Conservation (phyloP, 1,140 invertebrate species). For the Psilanteris sp. region DNA sequence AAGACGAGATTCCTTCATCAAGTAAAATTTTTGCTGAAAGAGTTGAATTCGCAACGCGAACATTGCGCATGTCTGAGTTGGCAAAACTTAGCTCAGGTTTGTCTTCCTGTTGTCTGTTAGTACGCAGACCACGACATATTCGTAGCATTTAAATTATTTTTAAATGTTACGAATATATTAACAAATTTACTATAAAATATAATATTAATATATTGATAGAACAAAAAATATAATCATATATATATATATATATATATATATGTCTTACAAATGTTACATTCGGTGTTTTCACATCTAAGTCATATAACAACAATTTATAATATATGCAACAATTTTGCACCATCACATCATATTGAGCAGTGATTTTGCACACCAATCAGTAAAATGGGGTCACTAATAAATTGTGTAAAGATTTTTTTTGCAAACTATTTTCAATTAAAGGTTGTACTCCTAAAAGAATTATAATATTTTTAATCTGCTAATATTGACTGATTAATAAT, state of each 20-base stretch:
- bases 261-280: too few species aligned
- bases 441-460: too few species aligned
- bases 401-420: too few species aligned
- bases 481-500: too few species aligned
- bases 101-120: slow-evolving; percentile 88
- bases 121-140: slow-evolving; percentile 83
- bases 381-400: too few species aligned
- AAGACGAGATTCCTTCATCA: slow-evolving; percentile 91
- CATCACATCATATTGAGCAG: too few species aligned
- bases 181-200: slow-evolving; percentile 56
- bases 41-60: slow-evolving; percentile 88
- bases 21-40: slow-evolving; percentile 91
- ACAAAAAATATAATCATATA: slow-evolving; percentile 58
- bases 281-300: too few species aligned
- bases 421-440: too few species aligned
- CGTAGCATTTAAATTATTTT: slow-evolving; percentile 80
- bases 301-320: too few species aligned
- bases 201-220: slow-evolving; percentile 67
- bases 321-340: too few species aligned
- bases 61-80: slow-evolving; percentile 88
- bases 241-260: slow-evolving; percentile 32
- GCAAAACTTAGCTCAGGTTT: slow-evolving; percentile 87
- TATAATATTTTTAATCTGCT: too few species aligned
- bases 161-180: slow-evolving; percentile 8
- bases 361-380: too few species aligned